Conservation (phyloP, 2,888 invertebrate genomes). For the Macrophya annulata region DNA sequence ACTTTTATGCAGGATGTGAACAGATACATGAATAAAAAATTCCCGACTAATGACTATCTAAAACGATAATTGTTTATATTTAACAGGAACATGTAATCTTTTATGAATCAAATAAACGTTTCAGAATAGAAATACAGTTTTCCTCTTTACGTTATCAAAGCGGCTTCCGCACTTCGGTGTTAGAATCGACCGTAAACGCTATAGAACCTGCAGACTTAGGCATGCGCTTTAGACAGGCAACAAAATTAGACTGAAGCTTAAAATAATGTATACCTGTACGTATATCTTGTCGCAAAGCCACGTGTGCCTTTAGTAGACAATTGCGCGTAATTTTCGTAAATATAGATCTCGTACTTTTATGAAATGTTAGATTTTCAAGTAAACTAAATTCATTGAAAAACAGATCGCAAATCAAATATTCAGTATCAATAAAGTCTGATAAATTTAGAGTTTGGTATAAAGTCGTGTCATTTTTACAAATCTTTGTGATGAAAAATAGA, state of each 20-base stretch:
- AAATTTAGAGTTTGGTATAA: background rate
- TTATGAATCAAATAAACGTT: background rate
- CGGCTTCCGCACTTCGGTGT: background rate
- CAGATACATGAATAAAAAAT: background rate
- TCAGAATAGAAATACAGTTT: background rate
- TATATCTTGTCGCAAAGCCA: background rate
- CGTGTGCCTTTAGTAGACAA: background rate
- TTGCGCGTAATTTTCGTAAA: background rate
- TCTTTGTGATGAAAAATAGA: no score
- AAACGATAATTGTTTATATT: background rate
- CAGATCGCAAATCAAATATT: background rate
- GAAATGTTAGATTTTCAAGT: background rate
- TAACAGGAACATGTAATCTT: background rate
- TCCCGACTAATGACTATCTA: background rate
- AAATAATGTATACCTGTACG: background rate
- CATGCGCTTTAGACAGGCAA: slow-evolving; percentile 42
- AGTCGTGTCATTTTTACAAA: no score
- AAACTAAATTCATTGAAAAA: background rate
- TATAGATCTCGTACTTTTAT: background rate
- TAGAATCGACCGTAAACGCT: slow-evolving; percentile 43
- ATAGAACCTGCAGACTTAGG: slow-evolving; percentile 33
- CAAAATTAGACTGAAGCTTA: slow-evolving; percentile 44
- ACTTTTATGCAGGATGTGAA: no score
- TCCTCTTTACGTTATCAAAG: slow-evolving; percentile 23
- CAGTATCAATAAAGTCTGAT: background rate